Base-by-base conservation (phyloP, 2,797 vertebrate species). In the Carcharodon carcharias region DNA sequence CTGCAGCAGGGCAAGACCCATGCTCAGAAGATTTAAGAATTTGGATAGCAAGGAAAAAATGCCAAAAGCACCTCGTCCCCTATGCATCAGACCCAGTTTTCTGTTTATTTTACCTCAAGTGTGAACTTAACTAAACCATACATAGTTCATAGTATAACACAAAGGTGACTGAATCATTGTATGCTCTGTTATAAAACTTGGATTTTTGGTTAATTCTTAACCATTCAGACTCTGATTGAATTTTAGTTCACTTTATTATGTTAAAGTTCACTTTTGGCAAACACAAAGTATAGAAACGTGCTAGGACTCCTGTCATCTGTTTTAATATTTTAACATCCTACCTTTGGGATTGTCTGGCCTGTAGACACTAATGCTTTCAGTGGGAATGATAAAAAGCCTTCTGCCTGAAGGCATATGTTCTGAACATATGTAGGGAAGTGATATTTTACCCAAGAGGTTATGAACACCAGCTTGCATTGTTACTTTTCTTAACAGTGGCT, bases 401-500 rank as follows among this genome's bases (percentile, higher is more conserved):
- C 67, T n/a, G 56, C 67, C 69, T 73, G 94, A 95, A 73, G 71
- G 71, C 94, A 77, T 71, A 95, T 95, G 94, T 95, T 95, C 50
- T 54, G 67, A 95, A 77, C 94, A 95, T 95, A 95, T 95, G 94
- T n/a, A 35, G 50, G 31, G 73, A 95, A 95, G 58, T 58, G 50
- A 95, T 95, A 95, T 95, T 77, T 95, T n/a, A 95, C 94, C 94
- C 94, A 95, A 58, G 69, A 69, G 69, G 40, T 95, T 28, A 56
- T 77, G 50, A 50, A 95, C 50, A 95, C 67, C 69, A 77, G 50
- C 69, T 95, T 95, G 69, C 56, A 28, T 71, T 56, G 67, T 77
- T 77, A 56, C 50, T 54, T 28, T 45, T 45, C 63, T 71, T 69
- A 50, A 95, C 65, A 11, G 18, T 71, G 65, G 65, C 40, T 95